Evolutionary conservation across 2,888 invertebrate species (phyloP), one percentile per base, ranked within the genome.

Genomic region (Podabrus alpinus): DNA sequence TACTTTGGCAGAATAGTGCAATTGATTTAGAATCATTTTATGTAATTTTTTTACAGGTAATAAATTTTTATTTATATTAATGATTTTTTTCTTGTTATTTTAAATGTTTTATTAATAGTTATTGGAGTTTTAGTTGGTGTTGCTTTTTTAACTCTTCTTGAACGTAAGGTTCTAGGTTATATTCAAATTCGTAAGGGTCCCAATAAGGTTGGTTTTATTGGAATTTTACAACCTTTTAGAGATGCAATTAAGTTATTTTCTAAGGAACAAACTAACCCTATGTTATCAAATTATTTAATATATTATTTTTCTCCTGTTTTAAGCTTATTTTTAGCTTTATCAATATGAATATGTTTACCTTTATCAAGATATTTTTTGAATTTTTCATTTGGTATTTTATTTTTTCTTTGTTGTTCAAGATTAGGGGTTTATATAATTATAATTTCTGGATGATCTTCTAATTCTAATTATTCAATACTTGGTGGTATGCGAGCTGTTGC

Each of bases 131-230:
- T 93, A 87, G 85, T 93, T 73, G 89, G 91, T 0, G 91, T 93
- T 15, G 92, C 92, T 82, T 94, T 92, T 91, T 91, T 92, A 84
- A 92, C 92, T 82, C 90, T 94, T 87, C 88, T 94, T 81, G 93
- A 94, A 71, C 94, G 93, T 2, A 92, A 91, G 79, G 88, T 93
- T 82, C 90, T 94, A 87, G 90, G 92, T 0, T 93, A 92, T 89
- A 90, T 93, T 88, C 93, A 94, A 86, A 88, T 92, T 88, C 94
- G 93, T 15, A 92, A 92, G 82, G 93, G 93, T 0, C 93, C 93
- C 17, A 93, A 93, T 90, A 93, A 93, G 82, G 90, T 93, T 1
- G 91, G 92, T 0, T 82, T 91, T 80, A 82, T 89, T 45, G 93
- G 93, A 0, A 82, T 93, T 84, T 86, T 91, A 76, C 93, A 94